Percentiles rank a stretch among this genome's conserved stretches.
These are phyloP conservation scores for Dasyornis broadbenti DNA, from an alignment of 2,113 vertebrate species.

Conservation along the genomic window DNA sequence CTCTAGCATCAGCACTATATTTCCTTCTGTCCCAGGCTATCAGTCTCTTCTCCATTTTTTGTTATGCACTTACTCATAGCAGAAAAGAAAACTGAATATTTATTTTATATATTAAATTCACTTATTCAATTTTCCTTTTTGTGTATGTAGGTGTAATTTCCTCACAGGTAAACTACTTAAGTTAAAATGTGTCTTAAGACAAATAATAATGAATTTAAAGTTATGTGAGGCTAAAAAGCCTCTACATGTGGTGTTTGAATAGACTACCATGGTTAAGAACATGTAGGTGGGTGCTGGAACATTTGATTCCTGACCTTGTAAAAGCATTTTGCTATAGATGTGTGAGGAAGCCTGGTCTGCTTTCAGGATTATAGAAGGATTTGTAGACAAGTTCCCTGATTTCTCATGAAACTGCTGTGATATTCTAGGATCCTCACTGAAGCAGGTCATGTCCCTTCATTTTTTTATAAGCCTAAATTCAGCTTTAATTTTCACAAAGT, in stretches of 20 bases:
- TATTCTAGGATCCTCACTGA: background rate
- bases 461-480: background rate
- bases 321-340: background rate
- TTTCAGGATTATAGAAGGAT: background rate
- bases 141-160: background rate
- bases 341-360: background rate
- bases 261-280: background rate
- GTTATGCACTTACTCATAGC: background rate
- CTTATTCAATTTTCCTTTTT: background rate
- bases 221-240: background rate
- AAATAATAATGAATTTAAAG: background rate
- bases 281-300: background rate
- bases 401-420: background rate
- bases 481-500: background rate
- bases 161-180: background rate
- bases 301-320: background rate
- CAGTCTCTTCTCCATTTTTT: background rate
- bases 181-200: background rate
- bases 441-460: background rate
- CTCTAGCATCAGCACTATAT: background rate
- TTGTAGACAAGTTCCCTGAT: background rate
- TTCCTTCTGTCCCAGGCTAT: background rate
- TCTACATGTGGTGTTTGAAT: background rate
- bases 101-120: background rate
- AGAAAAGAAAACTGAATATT: background rate